Evolutionary conservation across 2,113 vertebrate species (phyloP), one percentile per base, ranked within the genome.

Genomic region (Myanophis thanlyinensis): DNA sequence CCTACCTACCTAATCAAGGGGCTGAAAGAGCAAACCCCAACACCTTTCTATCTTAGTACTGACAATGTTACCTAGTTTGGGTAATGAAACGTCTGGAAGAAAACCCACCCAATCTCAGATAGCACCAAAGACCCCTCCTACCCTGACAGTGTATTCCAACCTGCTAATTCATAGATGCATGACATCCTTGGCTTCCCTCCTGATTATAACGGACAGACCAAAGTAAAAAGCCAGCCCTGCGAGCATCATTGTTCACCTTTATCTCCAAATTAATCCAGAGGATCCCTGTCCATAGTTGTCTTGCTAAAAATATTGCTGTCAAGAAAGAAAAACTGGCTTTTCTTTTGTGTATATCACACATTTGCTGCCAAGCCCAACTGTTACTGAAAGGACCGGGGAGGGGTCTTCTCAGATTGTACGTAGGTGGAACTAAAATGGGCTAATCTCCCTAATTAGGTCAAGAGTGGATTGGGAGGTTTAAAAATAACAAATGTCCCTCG

Each of bases 401-500:
- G 10, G 2, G 12, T n/a, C 48, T 0, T 6, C 89, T 5, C 51
- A 23, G 92, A 25, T 80, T 12, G 86, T n/a, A n/a, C n/a, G n/a
- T 90, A 5, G 92, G 2, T 91, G 94, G 46, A 95, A 92, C 91
- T 85, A 30, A 0, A 73, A 93, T 89, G 95, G 56, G 91, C 95
- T 95, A 95, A 96, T 96, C 95, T 94, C 91, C 73, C 91, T 96
- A 96, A 96, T 96, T 96, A 95, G 96, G 95, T 96, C 96, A 96
- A 5, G 0, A 93, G 93, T 2, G 51, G 85, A 96, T 94, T 94
- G 95, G n/a, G 88, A 46, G 62, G n/a, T 84, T 89, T 80, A 51
- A 92, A 62, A 88, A 73, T 88, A 59, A 62, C 30, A 62, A 30
- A 8, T 62, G 3, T 27, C 25, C 56, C 0, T 62, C n/a, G n/a